Percentiles rank a stretch among this genome's conserved stretches.
Conservation (phyloP, 2,888 invertebrate species). For the Amphipoea lucens region DNA sequence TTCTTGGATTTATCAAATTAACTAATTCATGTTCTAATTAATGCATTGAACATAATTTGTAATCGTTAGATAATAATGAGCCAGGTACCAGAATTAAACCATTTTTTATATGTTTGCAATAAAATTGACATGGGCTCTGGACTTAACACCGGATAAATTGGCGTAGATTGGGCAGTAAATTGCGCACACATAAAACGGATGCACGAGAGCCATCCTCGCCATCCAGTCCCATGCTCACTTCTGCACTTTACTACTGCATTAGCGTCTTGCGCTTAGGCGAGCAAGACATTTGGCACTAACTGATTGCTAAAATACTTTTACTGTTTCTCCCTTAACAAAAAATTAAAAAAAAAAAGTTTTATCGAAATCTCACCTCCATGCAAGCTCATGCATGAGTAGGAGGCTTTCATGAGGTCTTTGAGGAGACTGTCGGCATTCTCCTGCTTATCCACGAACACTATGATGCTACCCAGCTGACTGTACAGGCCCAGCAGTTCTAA, state of each 20-base stretch:
- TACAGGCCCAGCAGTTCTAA: conserved; percentile 98
- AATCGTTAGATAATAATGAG: neutral
- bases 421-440: conserved; percentile 98
- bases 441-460: conserved; percentile 99
- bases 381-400: conserved; percentile 98
- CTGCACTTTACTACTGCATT: neutral
- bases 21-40: neutral
- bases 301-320: neutral
- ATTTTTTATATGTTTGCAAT: neutral
- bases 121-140: neutral
- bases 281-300: neutral
- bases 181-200: neutral
- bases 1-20: neutral
- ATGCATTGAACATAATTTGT: neutral
- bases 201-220: neutral
- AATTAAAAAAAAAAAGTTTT: neutral
- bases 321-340: neutral
- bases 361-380: conserved; percentile 93
- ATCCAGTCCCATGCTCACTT: neutral
- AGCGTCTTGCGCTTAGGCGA: neutral
- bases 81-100: neutral
- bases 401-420: conserved; percentile 98
- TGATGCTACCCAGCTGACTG: conserved; percentile 97
- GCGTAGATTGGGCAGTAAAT: neutral
- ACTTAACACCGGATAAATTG: neutral